A percentile compares a stretch with the other conserved stretches of the same genome.
These are phyloP conservation scores for Neoaliturus tenellus DNA, from an alignment of 2,888 invertebrate species.

Conservation along the genomic window DNA sequence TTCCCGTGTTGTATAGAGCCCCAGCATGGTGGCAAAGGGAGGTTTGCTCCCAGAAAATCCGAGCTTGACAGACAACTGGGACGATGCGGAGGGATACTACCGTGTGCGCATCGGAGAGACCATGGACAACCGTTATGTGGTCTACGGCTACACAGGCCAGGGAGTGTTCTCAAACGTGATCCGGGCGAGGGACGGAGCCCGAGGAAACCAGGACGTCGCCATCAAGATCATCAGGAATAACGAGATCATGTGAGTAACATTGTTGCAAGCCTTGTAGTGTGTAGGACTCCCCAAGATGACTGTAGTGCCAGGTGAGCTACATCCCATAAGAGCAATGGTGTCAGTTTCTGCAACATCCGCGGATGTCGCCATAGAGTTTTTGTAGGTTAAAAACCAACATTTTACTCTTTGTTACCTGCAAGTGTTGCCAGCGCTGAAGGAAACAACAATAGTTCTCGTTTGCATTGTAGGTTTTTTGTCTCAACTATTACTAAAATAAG, in stretches of 20 bases:
- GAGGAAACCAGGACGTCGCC: conserved; percentile 93
- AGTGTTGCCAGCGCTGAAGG: no score
- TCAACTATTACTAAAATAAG: no score
- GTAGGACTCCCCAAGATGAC: no score
- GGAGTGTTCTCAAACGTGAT: conserved; percentile 99
- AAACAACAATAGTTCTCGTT: no score
- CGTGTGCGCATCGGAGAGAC: conserved; percentile 96
- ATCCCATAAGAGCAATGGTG: no score
- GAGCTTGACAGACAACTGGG: conserved; percentile 98
- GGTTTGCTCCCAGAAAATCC: conserved; percentile 83
- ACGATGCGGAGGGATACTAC: conserved; percentile 99
- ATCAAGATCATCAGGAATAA: conserved; percentile 99
- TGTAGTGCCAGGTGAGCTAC: no score
- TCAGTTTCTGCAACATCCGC: no score
- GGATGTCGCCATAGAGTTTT: no score
- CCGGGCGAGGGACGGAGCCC: conserved; percentile 92
- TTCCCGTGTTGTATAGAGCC: conserved; percentile 78
- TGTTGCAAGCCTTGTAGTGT: no score
- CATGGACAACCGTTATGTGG: conserved; percentile 93
- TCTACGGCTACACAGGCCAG: conserved; percentile 98
- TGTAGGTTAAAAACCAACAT: no score
- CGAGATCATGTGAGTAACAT: conserved; percentile 98
- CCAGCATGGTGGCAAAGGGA: conserved; percentile 76
- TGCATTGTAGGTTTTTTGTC: no score
- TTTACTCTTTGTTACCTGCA: no score